phyloP scores from a whole-genome alignment of 2,113 vertebrate genomes.

The Eira barbara region DNA sequence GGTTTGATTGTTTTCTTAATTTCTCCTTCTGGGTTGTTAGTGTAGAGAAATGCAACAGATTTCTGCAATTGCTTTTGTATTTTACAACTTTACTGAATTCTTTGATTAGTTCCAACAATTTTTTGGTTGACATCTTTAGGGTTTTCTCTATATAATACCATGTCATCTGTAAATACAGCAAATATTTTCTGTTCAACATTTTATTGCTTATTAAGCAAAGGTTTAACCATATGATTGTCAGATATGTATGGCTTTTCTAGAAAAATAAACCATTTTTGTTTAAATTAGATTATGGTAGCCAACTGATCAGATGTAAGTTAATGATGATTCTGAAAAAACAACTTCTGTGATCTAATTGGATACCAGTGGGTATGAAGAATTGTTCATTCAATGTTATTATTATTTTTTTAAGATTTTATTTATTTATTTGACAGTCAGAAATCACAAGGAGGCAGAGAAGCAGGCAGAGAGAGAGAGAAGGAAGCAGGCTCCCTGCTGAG shows the following conservation, averaged over 20 bases:
- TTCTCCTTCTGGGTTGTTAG: neutral
- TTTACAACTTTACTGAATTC: neutral
- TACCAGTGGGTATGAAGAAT: neutral
- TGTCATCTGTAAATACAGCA: neutral
- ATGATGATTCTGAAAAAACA: neutral
- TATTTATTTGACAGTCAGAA: too few species aligned
- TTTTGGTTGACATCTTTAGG: neutral
- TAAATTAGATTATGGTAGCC: neutral
- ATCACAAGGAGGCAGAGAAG: too few species aligned
- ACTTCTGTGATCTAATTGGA: neutral
- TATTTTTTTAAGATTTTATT: too few species aligned
- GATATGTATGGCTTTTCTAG: neutral
- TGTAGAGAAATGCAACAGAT: neutral
- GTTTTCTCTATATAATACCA: neutral
- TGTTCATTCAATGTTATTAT: neutral
- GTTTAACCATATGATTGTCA: neutral
- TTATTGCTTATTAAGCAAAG: slow-evolving; percentile 34
- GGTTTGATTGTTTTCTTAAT: neutral
- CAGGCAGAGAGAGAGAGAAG: too few species aligned
- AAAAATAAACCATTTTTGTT: neutral
- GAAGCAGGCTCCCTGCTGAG: too few species aligned
- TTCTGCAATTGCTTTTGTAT: neutral
- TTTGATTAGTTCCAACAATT: neutral
- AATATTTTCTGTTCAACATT: neutral
- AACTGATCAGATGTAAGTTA: neutral